Conservation (phyloP, 2,113 vertebrate genomes). For the Dolichallabes microphthalmus region DNA sequence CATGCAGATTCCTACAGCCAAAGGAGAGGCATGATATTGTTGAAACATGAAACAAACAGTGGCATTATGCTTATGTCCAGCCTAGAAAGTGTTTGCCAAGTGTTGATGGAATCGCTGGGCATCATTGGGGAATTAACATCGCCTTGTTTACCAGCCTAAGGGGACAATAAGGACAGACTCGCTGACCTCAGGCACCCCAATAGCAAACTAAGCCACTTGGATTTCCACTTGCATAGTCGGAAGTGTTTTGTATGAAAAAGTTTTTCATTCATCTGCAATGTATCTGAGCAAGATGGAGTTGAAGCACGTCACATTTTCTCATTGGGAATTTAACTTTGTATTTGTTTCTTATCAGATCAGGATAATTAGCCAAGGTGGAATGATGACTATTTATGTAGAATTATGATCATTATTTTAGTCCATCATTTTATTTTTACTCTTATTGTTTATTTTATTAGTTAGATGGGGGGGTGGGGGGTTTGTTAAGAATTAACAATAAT, state of each 20-base stretch:
- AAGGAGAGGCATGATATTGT: constrained; percentile 63
- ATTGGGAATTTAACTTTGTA: background rate
- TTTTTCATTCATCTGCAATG: background rate
- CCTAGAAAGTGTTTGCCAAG: constrained; percentile 59
- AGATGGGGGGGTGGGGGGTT: too few species aligned
- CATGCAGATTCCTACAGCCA: constrained; percentile 7
- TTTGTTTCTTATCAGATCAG: background rate
- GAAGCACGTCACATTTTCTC: background rate
- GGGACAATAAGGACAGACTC: constrained; percentile 44
- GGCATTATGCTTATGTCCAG: constrained; percentile 60
- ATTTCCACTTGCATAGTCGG: background rate
- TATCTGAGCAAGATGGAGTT: background rate
- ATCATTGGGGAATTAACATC: constrained; percentile 49
- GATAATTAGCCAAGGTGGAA: background rate
- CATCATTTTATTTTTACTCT: too few species aligned
- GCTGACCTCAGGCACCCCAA: constrained; percentile 44
- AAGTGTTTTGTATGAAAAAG: background rate
- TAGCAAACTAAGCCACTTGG: constrained; percentile 19
- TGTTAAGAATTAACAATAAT: background rate
- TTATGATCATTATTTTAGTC: background rate
- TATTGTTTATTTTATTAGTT: too few species aligned
- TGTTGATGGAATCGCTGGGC: constrained; percentile 67
- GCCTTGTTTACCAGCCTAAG: constrained; percentile 52
- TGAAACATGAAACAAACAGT: constrained; percentile 63
- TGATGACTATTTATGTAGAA: background rate